A percentile compares a stretch with the other conserved stretches of the same genome.
phyloP scores from a whole-genome alignment of 30 jellyfish, hydroid and myxozoan species.

The Hydra vulgaris region DNA sequence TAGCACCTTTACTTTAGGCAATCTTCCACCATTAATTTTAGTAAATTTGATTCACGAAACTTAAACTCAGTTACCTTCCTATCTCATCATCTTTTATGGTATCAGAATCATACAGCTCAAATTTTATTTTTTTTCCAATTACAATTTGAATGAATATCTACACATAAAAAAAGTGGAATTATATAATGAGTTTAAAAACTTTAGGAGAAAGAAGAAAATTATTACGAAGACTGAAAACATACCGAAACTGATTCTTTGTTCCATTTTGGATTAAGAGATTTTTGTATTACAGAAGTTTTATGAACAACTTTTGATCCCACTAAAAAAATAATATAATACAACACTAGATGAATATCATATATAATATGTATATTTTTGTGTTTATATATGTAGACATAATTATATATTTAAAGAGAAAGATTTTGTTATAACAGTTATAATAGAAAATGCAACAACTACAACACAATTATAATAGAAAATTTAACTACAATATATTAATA shows the following conservation, averaged over 20 bases:
- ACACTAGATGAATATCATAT: background rate
- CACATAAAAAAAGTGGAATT: background rate
- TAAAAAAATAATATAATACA: slow-evolving; percentile 7
- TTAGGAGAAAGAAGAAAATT: too few species aligned
- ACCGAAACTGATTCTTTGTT: slow-evolving; percentile 58
- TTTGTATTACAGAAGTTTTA: slow-evolving; percentile 36
- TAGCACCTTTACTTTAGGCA: background rate
- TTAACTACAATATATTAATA: too few species aligned
- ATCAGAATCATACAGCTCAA: slow-evolving; percentile 56
- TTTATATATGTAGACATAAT: background rate
- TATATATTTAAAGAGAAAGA: too few species aligned
- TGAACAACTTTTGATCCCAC: slow-evolving; percentile 58
- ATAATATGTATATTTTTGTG: background rate
- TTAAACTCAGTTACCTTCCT: slow-evolving; percentile 50
- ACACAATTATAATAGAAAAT: too few species aligned
- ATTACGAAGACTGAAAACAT: background rate
- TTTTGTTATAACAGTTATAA: too few species aligned
- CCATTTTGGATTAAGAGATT: slow-evolving; percentile 80
- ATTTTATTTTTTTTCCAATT: slow-evolving; percentile 44
- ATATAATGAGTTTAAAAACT: too few species aligned
- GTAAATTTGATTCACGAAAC: too few species aligned
- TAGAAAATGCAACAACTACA: too few species aligned
- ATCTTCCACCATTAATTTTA: too few species aligned
- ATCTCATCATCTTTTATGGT: slow-evolving; percentile 59
- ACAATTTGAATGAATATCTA: slow-evolving; percentile 54